Evolutionary conservation across 2,113 vertebrate species (phyloP).

Genomic region (Myodes glareolus): DNA sequence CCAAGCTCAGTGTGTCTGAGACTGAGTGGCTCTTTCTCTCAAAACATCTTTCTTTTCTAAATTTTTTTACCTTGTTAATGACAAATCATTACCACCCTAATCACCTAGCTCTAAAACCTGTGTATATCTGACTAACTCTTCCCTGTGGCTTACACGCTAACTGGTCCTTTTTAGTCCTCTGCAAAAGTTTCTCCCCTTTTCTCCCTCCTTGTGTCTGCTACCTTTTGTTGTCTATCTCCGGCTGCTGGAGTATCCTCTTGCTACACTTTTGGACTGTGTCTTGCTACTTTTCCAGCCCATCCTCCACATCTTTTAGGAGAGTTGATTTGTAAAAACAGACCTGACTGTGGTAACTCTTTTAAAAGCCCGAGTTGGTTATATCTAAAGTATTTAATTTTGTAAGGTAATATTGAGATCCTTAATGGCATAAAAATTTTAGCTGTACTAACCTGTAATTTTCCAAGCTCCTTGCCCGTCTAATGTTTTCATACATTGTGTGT

Average conservation of each 20-base stretch:
- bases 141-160: neutral
- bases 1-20: neutral
- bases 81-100: neutral
- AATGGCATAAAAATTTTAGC: neutral
- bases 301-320: neutral
- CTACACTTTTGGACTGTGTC: no score
- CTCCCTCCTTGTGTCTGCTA: neutral
- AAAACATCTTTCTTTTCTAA: constrained; percentile 25
- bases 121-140: neutral
- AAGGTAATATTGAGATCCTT: neutral
- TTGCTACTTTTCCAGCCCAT: neutral
- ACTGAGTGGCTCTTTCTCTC: neutral
- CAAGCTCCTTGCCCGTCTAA: no score
- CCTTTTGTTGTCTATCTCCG: neutral
- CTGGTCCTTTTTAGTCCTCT: neutral
- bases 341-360: neutral
- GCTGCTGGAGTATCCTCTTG: neutral
- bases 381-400: neutral
- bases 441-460: neutral
- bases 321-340: constrained; percentile 11
- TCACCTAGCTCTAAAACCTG: neutral
- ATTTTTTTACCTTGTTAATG: neutral
- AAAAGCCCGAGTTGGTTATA: neutral
- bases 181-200: neutral
- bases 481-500: neutral